Conservation (phyloP, 2,888 invertebrate genomes). For the Drosophila trichaetosa region DNA sequence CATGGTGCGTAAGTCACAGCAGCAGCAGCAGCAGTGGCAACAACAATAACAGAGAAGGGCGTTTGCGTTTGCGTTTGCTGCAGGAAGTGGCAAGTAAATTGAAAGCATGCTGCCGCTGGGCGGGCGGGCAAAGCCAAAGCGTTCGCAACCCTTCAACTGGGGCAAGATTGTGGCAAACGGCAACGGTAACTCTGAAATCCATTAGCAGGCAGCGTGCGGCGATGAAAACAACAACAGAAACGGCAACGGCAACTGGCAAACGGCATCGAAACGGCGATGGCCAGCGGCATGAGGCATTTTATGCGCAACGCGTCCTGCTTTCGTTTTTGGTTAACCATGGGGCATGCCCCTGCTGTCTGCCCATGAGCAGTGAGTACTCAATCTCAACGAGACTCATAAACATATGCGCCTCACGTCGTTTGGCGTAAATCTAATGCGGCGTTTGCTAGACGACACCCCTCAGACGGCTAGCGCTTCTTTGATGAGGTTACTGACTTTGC, state of each 20-base stretch:
- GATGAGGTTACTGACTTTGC: constrained; percentile 81
- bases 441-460: constrained; percentile 66
- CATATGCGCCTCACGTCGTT: constrained; percentile 84
- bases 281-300: constrained; percentile 73
- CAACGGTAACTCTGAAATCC: constrained; percentile 68
- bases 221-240: constrained; percentile 9
- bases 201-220: constrained; percentile 75
- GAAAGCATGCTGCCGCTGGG: constrained; percentile 73
- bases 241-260: constrained; percentile 19
- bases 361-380: constrained; percentile 51
- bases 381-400: constrained; percentile 82
- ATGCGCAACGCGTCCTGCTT: constrained; percentile 77
- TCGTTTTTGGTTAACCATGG: constrained; percentile 83
- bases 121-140: constrained; percentile 40
- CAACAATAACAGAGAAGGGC: constrained; percentile 51
- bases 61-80: constrained; percentile 26
- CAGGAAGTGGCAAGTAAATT: constrained; percentile 75
- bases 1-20: constrained; percentile 80
- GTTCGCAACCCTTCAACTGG: constrained; percentile 73
- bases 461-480: constrained; percentile 71
- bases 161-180: constrained; percentile 22
- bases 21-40: constrained; percentile 42
- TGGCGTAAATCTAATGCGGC: constrained; percentile 84
- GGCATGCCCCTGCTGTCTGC: constrained; percentile 68
- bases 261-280: constrained; percentile 24